Evolutionary conservation across 2,113 vertebrate species (phyloP).

Genomic region (Suncus etruscus): DNA sequence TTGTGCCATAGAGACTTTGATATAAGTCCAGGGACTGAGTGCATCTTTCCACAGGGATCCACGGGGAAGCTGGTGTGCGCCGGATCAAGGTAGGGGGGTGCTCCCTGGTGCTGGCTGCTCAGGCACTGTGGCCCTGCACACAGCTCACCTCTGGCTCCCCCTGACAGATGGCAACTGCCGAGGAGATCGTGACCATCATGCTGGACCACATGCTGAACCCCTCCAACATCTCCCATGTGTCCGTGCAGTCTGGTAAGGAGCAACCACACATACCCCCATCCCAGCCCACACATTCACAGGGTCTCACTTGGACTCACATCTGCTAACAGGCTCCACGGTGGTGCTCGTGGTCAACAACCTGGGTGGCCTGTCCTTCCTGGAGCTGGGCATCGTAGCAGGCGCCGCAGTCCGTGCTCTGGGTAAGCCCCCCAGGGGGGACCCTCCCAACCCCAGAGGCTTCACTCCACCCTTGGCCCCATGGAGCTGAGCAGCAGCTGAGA

Average conservation of each 20-base stretch:
- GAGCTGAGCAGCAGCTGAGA: neutral
- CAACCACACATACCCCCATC: rapidly evolving
- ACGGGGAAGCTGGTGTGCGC: slow-evolving; percentile 94
- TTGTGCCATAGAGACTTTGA: neutral
- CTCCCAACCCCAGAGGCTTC: neutral
- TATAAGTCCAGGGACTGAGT: rapidly evolving
- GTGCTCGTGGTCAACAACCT: slow-evolving; percentile 96
- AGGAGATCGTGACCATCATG: slow-evolving; percentile 92
- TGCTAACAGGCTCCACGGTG: slow-evolving; percentile 88
- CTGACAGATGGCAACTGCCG: slow-evolving; percentile 88
- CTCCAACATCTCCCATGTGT: slow-evolving; percentile 89
- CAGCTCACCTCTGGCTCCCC: neutral
- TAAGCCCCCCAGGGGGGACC: slow-evolving; percentile 76
- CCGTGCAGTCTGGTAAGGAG: slow-evolving; percentile 88
- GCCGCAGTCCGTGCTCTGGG: slow-evolving; percentile 89
- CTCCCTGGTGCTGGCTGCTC: neutral
- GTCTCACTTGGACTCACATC: neutral
- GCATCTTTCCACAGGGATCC: slow-evolving; percentile 89
- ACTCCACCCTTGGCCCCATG: neutral
- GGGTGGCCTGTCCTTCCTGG: slow-evolving; percentile 95
- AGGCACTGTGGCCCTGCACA: rapidly evolving
- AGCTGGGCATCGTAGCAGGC: slow-evolving; percentile 92
- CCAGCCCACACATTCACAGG: neutral
- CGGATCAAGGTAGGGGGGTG: slow-evolving; percentile 91
- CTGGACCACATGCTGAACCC: slow-evolving; percentile 93